Conservation (phyloP, 2,113 vertebrate genomes). For the Menura novaehollandiae region DNA sequence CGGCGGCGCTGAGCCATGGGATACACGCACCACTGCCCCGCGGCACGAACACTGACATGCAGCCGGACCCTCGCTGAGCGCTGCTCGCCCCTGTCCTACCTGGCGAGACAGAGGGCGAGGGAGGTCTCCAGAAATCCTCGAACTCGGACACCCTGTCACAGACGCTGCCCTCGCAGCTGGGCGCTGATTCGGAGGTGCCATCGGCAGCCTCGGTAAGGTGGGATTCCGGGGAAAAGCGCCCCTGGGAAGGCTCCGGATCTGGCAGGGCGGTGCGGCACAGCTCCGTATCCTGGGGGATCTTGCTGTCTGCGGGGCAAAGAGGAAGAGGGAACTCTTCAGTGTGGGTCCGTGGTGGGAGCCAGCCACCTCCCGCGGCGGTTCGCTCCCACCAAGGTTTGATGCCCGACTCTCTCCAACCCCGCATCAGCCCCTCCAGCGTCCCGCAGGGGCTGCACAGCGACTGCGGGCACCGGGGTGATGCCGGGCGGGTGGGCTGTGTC, state of each 20-base stretch:
- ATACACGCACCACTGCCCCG: background rate
- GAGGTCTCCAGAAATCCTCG: constrained; percentile 94
- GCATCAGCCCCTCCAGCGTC: background rate
- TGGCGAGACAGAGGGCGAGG: constrained; percentile 92
- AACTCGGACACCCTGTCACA: constrained; percentile 81
- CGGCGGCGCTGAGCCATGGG: background rate
- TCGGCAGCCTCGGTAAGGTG: constrained; percentile 74
- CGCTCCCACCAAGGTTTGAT: background rate
- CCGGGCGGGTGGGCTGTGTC: background rate
- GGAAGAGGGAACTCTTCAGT: background rate
- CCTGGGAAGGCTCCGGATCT: constrained; percentile 48
- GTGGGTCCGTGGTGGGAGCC: background rate
- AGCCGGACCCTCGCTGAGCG: background rate
- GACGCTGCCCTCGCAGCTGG: constrained; percentile 83
- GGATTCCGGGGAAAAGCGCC: constrained; percentile 76
- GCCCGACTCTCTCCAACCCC: background rate
- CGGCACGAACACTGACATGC: background rate
- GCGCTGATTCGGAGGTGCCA: constrained; percentile 79
- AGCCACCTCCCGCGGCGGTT: background rate
- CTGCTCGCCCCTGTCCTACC: constrained; percentile 65
- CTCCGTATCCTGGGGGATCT: constrained; percentile 55
- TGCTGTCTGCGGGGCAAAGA: constrained; percentile 51
- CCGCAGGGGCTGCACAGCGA: background rate
- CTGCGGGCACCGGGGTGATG: background rate
- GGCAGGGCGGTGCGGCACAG: constrained; percentile 1